A percentile compares a stretch with the other conserved stretches of the same genome.
Conservation (phyloP, 2,888 invertebrate species). For the Synergus itoensis region DNA sequence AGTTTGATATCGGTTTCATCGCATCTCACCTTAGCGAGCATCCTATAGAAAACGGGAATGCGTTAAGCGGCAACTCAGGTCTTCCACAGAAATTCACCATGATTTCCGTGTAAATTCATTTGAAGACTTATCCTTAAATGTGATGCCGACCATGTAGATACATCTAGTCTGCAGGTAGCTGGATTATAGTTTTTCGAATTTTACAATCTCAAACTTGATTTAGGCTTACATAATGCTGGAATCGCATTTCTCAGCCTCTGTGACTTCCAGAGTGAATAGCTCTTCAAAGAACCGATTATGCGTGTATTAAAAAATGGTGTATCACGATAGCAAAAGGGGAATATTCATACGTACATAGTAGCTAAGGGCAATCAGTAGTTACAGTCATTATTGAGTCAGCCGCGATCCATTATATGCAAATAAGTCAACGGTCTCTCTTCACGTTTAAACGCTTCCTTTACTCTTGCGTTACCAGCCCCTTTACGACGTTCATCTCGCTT, state of each 20-base stretch:
- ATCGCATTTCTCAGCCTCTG: too few species aligned
- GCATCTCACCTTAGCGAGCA: constrained; percentile 34
- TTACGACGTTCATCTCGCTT: constrained; percentile 48
- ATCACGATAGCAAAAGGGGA: constrained; percentile 14
- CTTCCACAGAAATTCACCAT: constrained; percentile 22
- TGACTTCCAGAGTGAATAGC: not conserved
- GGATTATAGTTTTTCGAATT: too few species aligned
- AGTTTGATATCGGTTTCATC: constrained; percentile 26
- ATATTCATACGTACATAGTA: constrained; percentile 34
- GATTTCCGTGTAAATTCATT: constrained; percentile 24
- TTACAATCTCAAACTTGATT: too few species aligned
- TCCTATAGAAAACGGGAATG: constrained; percentile 59
- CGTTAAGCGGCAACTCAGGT: constrained; percentile 46
- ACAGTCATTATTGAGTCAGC: constrained; percentile 43
- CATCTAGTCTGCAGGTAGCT: too few species aligned
- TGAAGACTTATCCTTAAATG: constrained; percentile 32
- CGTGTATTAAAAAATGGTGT: not conserved
- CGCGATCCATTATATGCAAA: constrained; percentile 57
- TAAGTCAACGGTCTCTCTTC: constrained; percentile 54
- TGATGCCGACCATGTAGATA: not conserved
- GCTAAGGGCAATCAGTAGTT: constrained; percentile 34
- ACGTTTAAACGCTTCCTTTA: constrained; percentile 53
- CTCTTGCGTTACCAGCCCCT: constrained; percentile 52
- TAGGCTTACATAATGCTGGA: too few species aligned
- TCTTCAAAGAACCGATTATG: not conserved